Percentiles rank a stretch among this genome's conserved stretches.
Conservation (phyloP, 2,888 invertebrate genomes). For the Caenorhabditis sinica region DNA sequence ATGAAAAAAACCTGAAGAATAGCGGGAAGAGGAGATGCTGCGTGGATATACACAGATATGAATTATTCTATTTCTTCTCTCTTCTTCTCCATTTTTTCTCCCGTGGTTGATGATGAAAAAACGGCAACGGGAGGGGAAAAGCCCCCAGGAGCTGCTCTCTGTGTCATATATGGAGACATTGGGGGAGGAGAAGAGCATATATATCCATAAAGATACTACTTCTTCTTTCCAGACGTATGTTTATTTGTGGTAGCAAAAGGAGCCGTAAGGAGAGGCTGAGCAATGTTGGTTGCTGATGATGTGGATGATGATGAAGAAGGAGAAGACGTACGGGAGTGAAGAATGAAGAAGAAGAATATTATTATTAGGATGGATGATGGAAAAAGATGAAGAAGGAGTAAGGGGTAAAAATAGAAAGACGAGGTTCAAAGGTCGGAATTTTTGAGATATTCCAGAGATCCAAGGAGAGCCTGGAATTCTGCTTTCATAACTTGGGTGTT, state of each 20-base stretch:
- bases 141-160: conserved; percentile 46
- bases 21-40: too few relatives aligned
- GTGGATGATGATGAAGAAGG: conserved; percentile 11
- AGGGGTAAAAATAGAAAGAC: conserved; percentile 11
- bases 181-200: background rate
- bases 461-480: background rate
- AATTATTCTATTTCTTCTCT: conserved; percentile 34
- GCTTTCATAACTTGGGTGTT: too few relatives aligned
- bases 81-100: background rate
- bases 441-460: background rate
- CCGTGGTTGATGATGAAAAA: conserved; percentile 13
- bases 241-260: background rate
- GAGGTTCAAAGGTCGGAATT: conserved; percentile 16
- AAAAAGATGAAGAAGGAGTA: background rate
- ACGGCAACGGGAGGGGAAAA: conserved; percentile 15
- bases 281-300: too few relatives aligned
- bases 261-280: background rate
- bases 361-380: conserved; percentile 11
- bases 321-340: background rate
- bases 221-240: conserved; percentile 9
- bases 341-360: background rate
- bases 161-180: conserved; percentile 7
- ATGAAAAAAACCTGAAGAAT: too few relatives aligned
- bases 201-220: conserved; percentile 24
- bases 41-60: conserved; percentile 43